Evolutionary conservation across 2,113 vertebrate species (phyloP), one percentile per base, ranked within the genome.

Genomic region (Merops nubicus): DNA sequence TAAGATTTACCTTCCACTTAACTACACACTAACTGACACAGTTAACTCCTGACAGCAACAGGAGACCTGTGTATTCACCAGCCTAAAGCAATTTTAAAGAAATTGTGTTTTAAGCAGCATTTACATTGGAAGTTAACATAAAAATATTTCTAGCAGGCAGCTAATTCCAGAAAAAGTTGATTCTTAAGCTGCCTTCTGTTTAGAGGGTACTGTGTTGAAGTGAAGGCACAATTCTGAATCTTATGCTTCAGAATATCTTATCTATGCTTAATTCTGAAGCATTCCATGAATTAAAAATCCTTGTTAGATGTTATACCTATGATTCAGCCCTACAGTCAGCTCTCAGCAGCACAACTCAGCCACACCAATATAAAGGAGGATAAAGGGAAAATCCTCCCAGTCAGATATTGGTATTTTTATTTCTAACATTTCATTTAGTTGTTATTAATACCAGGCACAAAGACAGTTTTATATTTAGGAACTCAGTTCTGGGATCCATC

Each of bases 221-320:
- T 8, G 70, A 43, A 17, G 28, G 9, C 8, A n/a, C n/a, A n/a
- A n/a, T n/a, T n/a, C n/a, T n/a, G n/a, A n/a, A n/a, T n/a, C n/a
- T n/a, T n/a, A n/a, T n/a, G n/a, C n/a, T n/a, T n/a, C n/a, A n/a
- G n/a, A n/a, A n/a, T n/a, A n/a, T n/a, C n/a, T n/a, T n/a, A n/a
- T n/a, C n/a, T n/a, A n/a, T n/a, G n/a, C n/a, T n/a, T n/a, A n/a
- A n/a, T n/a, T 16, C 40, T 53, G n/a, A 72, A 43, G 21, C 57
- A 73, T 34, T 36, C n/a, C 4, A 36, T 6, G 7, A 75, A 43
- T 42, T 54, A 48, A 70, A 45, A 23, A 63, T 8, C 18, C 6
- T 28, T 38, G 5, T 38, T 21, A 42, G 6, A 50, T 4, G 1
- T 16, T 28, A 68, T 0, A 29, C 5, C 19, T 0, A 0, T 18